Base-by-base conservation (phyloP, 2,888 invertebrate genomes). In the Diaprepes abbreviatus region DNA sequence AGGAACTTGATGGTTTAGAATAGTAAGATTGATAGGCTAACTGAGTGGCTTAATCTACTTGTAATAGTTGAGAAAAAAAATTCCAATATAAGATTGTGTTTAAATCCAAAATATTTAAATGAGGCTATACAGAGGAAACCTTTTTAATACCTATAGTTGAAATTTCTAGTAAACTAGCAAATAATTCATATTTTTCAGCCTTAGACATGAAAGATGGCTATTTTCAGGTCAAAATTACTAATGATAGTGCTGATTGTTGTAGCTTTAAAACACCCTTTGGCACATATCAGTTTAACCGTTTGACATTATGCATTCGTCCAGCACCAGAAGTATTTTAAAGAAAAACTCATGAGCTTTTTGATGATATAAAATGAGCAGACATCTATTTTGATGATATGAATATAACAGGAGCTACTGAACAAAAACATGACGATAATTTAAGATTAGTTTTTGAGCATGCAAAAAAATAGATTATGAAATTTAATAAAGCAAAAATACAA, bases 1-100 rank as follows among this genome's bases (percentile, higher is more conserved):
- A 14, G 1, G 59, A 64, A 36, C n/a, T 55, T 1, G 40, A 57
- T n/a, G 17, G 38, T 12, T 21, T 63, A 12, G 52, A 58, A 58
- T 17, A 36, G 5, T 1, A 62, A 19, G 58, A 21, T 7, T n/a
- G n/a, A 43, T 24, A 50, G 65, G 16, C 64, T 70, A 21, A 64
- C 66, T 9, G 63, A 70, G 24, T 72, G 66, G 64, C 24, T 73
- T 2, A 69, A 71, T 54, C 66, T 72, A 31, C 40, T 74, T 31
- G 70, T 74, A 3, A 70, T 74, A n/a, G 71, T 73, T 12, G 70
- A 73, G 64, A 74, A 74, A n/a, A 64, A 65, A 58, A 70, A 74
- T 68, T 48, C 43, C 0, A 52, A 65, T 64, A 24, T 73, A 0
- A 68, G 74, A 19, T 40, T 74, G 7, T 73, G 73, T 24, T 35